phyloP scores from a whole-genome alignment of 2,888 invertebrate genomes.

The Acanthosoma haemorrhoidale region DNA sequence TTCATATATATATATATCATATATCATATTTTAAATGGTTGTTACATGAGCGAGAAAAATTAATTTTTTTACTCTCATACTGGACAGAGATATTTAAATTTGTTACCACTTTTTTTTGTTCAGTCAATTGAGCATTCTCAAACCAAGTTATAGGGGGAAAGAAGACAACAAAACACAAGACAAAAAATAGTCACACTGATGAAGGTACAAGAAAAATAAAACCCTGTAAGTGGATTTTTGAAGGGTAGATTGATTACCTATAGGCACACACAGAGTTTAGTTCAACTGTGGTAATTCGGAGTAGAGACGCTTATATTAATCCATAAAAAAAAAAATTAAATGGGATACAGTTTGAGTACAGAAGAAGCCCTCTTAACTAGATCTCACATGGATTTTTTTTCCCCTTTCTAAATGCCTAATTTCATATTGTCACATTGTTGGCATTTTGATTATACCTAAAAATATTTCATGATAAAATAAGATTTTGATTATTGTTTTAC shows the following conservation, averaged over 20 bases:
- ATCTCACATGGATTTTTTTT: neutral
- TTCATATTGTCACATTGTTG: constrained; percentile 5
- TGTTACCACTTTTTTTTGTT: constrained; percentile 18
- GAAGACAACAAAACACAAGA: neutral
- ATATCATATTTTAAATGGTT: constrained; percentile 29
- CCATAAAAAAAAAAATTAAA: neutral
- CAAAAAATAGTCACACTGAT: neutral
- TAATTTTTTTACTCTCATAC: constrained; percentile 17
- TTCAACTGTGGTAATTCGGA: constrained; percentile 15
- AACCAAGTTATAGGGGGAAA: constrained; percentile 17
- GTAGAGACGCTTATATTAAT: neutral
- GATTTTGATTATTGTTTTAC: neutral
- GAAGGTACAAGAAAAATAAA: neutral
- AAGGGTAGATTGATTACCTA: neutral
- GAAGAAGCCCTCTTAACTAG: constrained; percentile 12
- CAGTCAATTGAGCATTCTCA: constrained; percentile 31
- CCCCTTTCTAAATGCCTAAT: neutral
- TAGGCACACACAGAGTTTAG: neutral
- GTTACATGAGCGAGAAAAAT: constrained; percentile 32
- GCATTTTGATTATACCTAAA: neutral
- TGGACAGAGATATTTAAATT: constrained; percentile 26
- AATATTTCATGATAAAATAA: constrained; percentile 5
- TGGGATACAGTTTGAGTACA: neutral
- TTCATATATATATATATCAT: constrained; percentile 15
- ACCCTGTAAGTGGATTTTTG: constrained; percentile 16